Evolutionary conservation across 2,113 vertebrate species (phyloP).

Genomic region (Machaerirhynchus nigripectus): DNA sequence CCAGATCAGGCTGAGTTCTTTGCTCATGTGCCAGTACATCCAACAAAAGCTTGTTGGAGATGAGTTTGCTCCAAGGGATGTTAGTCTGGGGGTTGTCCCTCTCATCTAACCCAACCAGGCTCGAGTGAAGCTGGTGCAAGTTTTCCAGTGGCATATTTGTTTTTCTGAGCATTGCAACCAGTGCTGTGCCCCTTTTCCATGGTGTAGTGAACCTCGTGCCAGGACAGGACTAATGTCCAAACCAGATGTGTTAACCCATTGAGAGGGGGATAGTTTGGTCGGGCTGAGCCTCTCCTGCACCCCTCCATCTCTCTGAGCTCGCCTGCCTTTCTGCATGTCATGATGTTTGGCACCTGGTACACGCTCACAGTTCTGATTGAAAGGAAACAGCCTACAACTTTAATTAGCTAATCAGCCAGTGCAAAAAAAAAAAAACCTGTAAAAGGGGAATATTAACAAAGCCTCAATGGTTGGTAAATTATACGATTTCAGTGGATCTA

Average conservation of each 20-base stretch:
- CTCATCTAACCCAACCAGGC: not conserved
- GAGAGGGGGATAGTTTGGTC: not conserved
- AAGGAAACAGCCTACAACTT: conserved; percentile 49
- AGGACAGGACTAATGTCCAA: not conserved
- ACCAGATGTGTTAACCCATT: not conserved
- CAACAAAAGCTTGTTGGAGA: not conserved
- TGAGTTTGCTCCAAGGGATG: not conserved
- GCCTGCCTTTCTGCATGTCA: not conserved
- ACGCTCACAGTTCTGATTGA: conserved; percentile 42
- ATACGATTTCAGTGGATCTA: not conserved
- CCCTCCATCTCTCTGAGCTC: not conserved
- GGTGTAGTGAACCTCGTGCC: not conserved
- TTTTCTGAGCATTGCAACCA: not conserved
- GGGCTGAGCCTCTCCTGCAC: not conserved
- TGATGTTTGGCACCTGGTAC: conserved; percentile 34
- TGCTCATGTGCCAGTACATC: not conserved
- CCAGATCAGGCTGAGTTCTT: not conserved
- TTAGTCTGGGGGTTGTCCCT: not conserved
- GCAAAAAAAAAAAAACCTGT: not conserved
- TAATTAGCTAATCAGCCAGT: conserved; percentile 58
- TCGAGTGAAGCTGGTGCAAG: not conserved
- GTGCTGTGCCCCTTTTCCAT: not conserved
- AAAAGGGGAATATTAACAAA: conserved; percentile 49
- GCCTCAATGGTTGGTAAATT: conserved; percentile 38
- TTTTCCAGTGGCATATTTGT: not conserved